phyloP scores from a whole-genome alignment of 2,888 invertebrate species.

The Epistrophella euchroma region DNA sequence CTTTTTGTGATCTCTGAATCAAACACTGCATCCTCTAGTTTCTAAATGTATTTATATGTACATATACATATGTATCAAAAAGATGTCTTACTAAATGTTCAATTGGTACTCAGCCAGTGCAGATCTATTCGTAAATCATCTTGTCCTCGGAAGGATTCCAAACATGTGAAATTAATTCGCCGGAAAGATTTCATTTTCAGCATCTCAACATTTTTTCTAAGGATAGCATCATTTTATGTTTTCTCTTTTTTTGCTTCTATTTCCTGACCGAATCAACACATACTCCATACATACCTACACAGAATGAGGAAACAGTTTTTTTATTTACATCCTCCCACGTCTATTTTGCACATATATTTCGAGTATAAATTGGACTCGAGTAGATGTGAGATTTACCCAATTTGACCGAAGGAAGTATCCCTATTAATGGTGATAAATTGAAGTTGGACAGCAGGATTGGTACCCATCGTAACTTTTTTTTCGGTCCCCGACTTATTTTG shows the following conservation, averaged over 20 bases:
- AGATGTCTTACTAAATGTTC: background rate
- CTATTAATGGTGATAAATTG: constrained; percentile 69
- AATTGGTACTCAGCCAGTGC: background rate
- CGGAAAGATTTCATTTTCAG: constrained; percentile 24
- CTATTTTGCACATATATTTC: constrained; percentile 11
- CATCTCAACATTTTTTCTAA: constrained; percentile 7
- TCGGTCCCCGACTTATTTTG: constrained; percentile 14
- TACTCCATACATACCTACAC: too few relatives aligned
- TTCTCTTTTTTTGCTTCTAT: constrained; percentile 11
- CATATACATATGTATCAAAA: background rate
- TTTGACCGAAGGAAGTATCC: constrained; percentile 66
- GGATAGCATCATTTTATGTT: constrained; percentile 27
- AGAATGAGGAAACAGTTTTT: constrained; percentile 11
- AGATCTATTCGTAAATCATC: background rate
- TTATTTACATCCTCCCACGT: background rate
- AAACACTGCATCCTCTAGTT: background rate
- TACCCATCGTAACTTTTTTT: background rate
- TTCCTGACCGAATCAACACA: constrained; percentile 47
- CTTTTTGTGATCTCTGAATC: background rate
- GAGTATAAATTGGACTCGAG: constrained; percentile 53
- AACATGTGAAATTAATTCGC: constrained; percentile 45
- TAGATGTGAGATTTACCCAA: constrained; percentile 60
- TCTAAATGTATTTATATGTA: too few relatives aligned
- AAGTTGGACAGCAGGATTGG: constrained; percentile 28
- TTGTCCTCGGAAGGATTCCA: constrained; percentile 7